Evolutionary conservation across 1,140 invertebrate genomes (phyloP).

Genomic region (Berghia stephanieae): DNA sequence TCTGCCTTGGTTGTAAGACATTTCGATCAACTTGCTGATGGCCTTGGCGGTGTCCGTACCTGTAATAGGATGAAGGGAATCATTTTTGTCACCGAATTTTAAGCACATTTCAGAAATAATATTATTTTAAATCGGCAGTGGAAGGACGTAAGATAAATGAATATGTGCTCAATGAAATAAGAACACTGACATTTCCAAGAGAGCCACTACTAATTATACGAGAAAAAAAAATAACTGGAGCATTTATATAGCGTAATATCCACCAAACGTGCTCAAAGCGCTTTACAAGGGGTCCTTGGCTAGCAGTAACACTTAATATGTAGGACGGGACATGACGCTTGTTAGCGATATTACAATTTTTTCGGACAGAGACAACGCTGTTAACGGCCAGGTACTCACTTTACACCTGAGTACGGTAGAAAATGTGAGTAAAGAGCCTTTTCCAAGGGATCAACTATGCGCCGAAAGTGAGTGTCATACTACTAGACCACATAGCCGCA

Average conservation of each 20-base stretch:
- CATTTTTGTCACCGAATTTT: conserved; percentile 34
- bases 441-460: no score
- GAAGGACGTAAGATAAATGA: neutral
- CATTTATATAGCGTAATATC: neutral
- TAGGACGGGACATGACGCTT: no score
- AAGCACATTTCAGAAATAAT: neutral
- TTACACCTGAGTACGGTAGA: no score
- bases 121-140: neutral
- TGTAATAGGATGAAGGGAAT: conserved; percentile 35
- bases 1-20: conserved; percentile 42
- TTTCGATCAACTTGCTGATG: conserved; percentile 42
- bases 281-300: no score
- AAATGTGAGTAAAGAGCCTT: no score
- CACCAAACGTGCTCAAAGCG: no score
- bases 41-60: conserved; percentile 54
- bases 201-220: neutral
- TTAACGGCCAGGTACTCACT: no score
- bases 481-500: no score
- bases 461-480: no score
- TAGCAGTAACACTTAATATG: no score
- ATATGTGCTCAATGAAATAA: neutral
- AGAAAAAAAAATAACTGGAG: neutral
- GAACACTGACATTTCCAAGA: neutral
- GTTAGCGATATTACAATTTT: no score
- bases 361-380: no score